These are phyloP conservation scores for Drosophila putrida DNA, from an alignment of 2,888 invertebrate species.

Conservation along the genomic window DNA sequence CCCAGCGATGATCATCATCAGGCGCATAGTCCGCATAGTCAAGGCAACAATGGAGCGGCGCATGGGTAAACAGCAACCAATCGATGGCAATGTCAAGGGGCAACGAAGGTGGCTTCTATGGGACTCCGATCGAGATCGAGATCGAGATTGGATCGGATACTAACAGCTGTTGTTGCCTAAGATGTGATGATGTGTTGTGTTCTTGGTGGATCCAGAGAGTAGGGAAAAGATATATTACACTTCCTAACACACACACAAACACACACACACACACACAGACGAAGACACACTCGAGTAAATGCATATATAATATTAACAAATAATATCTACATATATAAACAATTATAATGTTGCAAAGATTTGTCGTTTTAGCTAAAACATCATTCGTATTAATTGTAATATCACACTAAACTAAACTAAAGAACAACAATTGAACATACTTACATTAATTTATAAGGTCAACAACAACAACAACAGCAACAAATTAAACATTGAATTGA, in stretches of 20 bases:
- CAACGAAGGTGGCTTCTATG: background rate
- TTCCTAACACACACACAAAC: background rate
- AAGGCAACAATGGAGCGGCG: conserved; percentile 70
- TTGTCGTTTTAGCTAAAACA: conserved; percentile 58
- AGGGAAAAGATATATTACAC: background rate
- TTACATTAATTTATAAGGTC: conserved; percentile 48
- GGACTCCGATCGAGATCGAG: background rate
- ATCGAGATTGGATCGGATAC: background rate
- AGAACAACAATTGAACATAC: conserved; percentile 28
- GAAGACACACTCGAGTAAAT: conserved; percentile 30
- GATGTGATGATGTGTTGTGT: conserved; percentile 18
- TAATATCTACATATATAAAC: conserved; percentile 30
- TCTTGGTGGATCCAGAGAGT: too few relatives aligned
- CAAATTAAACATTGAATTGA: conserved; percentile 8
- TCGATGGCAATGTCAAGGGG: conserved; percentile 20
- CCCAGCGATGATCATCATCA: conserved; percentile 84
- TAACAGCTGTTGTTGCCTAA: conserved; percentile 7
- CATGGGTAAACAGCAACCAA: conserved; percentile 72
- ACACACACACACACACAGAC: conserved; percentile 12
- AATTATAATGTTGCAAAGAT: conserved; percentile 56
- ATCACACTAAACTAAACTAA: conserved; percentile 5
- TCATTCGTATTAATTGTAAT: conserved; percentile 55
- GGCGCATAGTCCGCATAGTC: conserved; percentile 61
- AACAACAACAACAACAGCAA: conserved; percentile 17
- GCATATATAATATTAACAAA: conserved; percentile 28